A percentile compares a stretch with the other conserved stretches of the same genome.
Conservation (phyloP, 2,888 invertebrate species). For the Tethea ocularis region DNA sequence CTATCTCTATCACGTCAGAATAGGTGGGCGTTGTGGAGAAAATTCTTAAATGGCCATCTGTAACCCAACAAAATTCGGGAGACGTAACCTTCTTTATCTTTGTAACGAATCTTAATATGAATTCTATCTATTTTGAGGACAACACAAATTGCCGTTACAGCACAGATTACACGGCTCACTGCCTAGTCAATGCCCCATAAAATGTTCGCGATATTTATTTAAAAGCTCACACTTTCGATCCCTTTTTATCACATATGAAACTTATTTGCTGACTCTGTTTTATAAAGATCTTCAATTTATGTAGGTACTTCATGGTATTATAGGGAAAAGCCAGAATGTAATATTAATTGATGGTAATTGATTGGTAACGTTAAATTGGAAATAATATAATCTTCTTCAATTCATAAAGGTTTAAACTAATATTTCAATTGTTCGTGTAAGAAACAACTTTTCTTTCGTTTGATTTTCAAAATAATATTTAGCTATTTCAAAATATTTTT, state of each 20-base stretch:
- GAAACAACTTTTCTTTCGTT: too few relatives aligned
- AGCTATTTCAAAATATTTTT: too few relatives aligned
- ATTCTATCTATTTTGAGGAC: conserved; percentile 39
- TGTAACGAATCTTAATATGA: conserved; percentile 30
- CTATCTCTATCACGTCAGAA: conserved; percentile 41
- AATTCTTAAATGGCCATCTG: conserved; percentile 23
- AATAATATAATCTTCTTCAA: not conserved
- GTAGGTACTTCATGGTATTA: too few relatives aligned
- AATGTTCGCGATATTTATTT: conserved; percentile 47
- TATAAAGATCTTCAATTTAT: conserved; percentile 12
- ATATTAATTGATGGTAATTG: not conserved
- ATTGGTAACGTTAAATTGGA: too few relatives aligned
- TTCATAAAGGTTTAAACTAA: too few relatives aligned
- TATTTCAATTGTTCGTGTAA: too few relatives aligned
- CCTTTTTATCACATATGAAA: conserved; percentile 21
- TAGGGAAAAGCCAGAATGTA: not conserved
- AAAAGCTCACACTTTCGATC: conserved; percentile 19
- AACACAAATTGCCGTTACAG: conserved; percentile 41
- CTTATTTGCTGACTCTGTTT: conserved; percentile 9
- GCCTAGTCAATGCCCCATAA: conserved; percentile 44
- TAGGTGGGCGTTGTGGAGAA: conserved; percentile 20
- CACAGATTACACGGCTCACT: conserved; percentile 47
- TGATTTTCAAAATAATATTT: too few relatives aligned
- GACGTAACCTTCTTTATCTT: conserved; percentile 22
- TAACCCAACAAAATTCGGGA: conserved; percentile 27